Conservation (phyloP, 2,888 invertebrate genomes). For the Mythimna vitellina region DNA sequence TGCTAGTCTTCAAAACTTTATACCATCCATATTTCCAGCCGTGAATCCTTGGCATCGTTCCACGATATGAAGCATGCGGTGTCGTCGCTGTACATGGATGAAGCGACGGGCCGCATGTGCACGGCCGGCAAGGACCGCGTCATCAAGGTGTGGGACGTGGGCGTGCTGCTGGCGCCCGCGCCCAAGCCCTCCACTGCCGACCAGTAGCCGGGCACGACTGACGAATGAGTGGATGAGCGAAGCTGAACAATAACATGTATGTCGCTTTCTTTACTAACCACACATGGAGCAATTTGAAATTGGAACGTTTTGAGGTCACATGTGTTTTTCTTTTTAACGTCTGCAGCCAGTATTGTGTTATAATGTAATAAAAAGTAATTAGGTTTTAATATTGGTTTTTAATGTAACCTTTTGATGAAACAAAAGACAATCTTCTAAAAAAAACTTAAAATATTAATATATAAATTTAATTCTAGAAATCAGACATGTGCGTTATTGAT, state of each 20-base stretch:
- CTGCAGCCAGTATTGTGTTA: constrained; percentile 8
- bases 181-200: constrained; percentile 79
- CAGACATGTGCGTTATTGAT: constrained; percentile 25
- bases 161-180: constrained; percentile 90
- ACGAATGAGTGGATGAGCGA: background rate
- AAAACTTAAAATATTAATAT: constrained; percentile 14
- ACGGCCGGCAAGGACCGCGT: constrained; percentile 98
- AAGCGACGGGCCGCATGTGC: constrained; percentile 95
- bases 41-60: constrained; percentile 97
- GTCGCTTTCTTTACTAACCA: constrained; percentile 38
- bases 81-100: constrained; percentile 96
- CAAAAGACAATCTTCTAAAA: constrained; percentile 10
- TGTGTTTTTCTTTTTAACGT: constrained; percentile 2
- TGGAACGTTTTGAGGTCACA: constrained; percentile 8
- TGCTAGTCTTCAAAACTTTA: background rate
- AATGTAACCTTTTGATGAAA: constrained; percentile 13
- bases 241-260: constrained; percentile 46
- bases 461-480: background rate
- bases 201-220: constrained; percentile 59
- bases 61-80: constrained; percentile 98
- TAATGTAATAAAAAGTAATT: background rate
- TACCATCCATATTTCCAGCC: constrained; percentile 91
- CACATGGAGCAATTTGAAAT: constrained; percentile 13
- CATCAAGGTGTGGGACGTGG: constrained; percentile 97
- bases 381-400: constrained; percentile 7